Percentiles rank a stretch among this genome's conserved stretches.
Evolutionary conservation across 2,888 invertebrate species (phyloP).

Genomic region (Heteromurus nitidus): DNA sequence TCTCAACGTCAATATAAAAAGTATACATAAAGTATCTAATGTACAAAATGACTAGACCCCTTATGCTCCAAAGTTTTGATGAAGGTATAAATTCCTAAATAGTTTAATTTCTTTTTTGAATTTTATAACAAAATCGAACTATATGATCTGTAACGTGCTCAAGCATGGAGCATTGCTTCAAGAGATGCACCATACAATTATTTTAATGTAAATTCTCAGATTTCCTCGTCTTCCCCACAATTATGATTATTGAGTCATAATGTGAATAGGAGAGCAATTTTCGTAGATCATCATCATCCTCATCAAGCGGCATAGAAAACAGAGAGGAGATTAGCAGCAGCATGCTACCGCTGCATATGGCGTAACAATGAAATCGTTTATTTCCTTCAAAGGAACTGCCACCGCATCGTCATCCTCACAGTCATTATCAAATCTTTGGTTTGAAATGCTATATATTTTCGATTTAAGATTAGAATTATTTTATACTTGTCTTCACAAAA

Average conservation of each 20-base stretch:
- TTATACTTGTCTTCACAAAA: not conserved
- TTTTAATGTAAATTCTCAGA: too few species aligned
- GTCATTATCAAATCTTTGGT: not conserved
- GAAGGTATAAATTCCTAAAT: too few species aligned
- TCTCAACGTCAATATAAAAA: too few species aligned
- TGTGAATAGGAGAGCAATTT: slow-evolving; percentile 9
- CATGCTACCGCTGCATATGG: slow-evolving; percentile 39
- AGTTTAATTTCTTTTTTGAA: too few species aligned
- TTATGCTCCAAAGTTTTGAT: too few species aligned
- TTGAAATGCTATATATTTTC: not conserved
- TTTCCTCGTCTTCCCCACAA: too few species aligned
- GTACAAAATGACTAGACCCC: too few species aligned
- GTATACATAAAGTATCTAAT: too few species aligned
- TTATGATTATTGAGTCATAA: slow-evolving; percentile 20
- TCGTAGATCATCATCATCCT: slow-evolving; percentile 4
- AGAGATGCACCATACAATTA: too few species aligned
- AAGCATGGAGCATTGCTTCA: too few species aligned
- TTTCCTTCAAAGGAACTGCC: slow-evolving; percentile 43
- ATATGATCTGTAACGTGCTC: too few species aligned
- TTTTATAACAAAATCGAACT: too few species aligned
- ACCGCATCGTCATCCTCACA: slow-evolving; percentile 39
- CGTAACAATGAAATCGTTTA: slow-evolving; percentile 52
- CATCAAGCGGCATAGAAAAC: slow-evolving; percentile 23
- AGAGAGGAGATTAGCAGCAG: slow-evolving; percentile 24
- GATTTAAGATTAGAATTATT: not conserved